These are phyloP conservation scores for Meles meles DNA, from an alignment of 2,113 vertebrate species.

Conservation along the genomic window DNA sequence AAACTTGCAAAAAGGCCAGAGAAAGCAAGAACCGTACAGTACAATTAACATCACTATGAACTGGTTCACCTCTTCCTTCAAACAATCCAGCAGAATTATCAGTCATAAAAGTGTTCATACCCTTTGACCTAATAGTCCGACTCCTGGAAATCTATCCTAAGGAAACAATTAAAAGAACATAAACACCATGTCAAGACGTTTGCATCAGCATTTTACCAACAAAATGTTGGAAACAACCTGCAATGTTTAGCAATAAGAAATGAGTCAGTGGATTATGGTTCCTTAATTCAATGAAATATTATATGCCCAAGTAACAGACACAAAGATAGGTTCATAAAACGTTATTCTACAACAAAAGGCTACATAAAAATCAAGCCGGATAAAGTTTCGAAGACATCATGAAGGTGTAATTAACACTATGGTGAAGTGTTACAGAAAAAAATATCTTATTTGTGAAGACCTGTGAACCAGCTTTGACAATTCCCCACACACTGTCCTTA, in stretches of 20 bases:
- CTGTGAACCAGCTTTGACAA: background rate
- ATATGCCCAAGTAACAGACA: background rate
- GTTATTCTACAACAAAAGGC: background rate
- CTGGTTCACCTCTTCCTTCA: slow-evolving; percentile 18
- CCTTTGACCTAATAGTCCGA: slow-evolving; percentile 23
- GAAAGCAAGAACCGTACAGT: background rate
- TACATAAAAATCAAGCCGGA: background rate
- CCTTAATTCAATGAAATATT: background rate
- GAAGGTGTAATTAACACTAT: background rate
- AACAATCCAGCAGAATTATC: slow-evolving; percentile 33
- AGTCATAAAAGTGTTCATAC: slow-evolving; percentile 38
- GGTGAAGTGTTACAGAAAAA: background rate
- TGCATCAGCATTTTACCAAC: slow-evolving; percentile 7
- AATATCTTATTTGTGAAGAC: background rate
- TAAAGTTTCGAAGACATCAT: slow-evolving; percentile 4
- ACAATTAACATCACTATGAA: background rate
- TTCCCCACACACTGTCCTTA: background rate
- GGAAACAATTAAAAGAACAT: slow-evolving; percentile 35
- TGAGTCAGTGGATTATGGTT: background rate
- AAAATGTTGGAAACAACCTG: background rate
- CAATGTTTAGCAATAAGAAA: slow-evolving; percentile 9
- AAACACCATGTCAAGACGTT: background rate
- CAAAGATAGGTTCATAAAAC: background rate
- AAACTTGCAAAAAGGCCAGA: background rate
- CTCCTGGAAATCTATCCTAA: slow-evolving; percentile 29